Percentiles rank a stretch among this genome's conserved stretches.
These are phyloP conservation scores for Brachyistius frenatus DNA, from an alignment of 2,113 vertebrate genomes.

Conservation along the genomic window DNA sequence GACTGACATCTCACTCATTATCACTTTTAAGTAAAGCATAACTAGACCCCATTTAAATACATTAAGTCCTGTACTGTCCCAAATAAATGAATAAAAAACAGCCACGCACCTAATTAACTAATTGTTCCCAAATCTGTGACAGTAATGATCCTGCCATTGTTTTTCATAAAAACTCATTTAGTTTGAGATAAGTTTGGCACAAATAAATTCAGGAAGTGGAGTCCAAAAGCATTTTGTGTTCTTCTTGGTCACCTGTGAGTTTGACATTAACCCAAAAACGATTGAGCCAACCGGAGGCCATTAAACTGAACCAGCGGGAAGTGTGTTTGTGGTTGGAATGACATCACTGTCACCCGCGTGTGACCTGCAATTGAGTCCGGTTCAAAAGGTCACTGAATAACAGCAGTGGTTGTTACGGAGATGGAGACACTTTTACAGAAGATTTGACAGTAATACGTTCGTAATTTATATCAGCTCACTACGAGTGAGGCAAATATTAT, in stretches of 20 bases:
- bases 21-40: slow-evolving; percentile 1
- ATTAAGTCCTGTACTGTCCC: background rate
- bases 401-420: slow-evolving; percentile 6
- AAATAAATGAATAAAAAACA: slow-evolving; percentile 5
- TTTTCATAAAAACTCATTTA: background rate
- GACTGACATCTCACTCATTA: too few relatives aligned
- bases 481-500: background rate
- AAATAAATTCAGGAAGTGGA: slow-evolving; percentile 35
- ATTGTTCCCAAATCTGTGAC: background rate
- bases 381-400: slow-evolving; percentile 64
- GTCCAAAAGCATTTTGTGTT: slow-evolving; percentile 23
- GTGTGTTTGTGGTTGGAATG: slow-evolving; percentile 45
- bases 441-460: background rate
- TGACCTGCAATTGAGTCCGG: slow-evolving; percentile 42
- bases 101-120: background rate
- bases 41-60: background rate
- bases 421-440: too few relatives aligned
- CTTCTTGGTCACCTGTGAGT: slow-evolving; percentile 48
- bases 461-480: background rate
- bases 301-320: slow-evolving; percentile 47
- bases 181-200: slow-evolving; percentile 2
- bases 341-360: slow-evolving; percentile 11
- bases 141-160: background rate
- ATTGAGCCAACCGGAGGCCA: slow-evolving; percentile 30
- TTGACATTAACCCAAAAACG: slow-evolving; percentile 2